Conservation (phyloP, 1,140 invertebrate species). For the Drosophila pachea region DNA sequence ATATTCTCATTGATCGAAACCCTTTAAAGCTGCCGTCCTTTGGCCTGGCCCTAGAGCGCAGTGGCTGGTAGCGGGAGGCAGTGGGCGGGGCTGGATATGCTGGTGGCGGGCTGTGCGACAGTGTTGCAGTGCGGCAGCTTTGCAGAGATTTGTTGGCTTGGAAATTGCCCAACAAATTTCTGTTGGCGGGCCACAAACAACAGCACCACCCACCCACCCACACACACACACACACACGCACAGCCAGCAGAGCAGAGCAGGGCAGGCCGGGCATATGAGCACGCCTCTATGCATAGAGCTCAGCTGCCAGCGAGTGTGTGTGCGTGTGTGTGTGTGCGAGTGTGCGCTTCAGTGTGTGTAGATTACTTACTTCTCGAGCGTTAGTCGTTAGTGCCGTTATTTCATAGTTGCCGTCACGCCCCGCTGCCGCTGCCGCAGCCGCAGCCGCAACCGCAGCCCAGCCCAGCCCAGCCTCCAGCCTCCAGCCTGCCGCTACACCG, state of each 20-base stretch:
- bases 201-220: conserved; percentile 42
- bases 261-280: conserved; percentile 49
- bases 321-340: conserved; percentile 20
- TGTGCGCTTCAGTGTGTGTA: conserved; percentile 49
- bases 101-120: neutral
- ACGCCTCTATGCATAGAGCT: conserved; percentile 63
- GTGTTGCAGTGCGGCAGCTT: conserved; percentile 53
- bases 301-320: conserved; percentile 12
- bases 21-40: too few relatives aligned
- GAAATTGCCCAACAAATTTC: conserved; percentile 77
- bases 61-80: neutral
- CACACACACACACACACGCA: conserved; percentile 32
- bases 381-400: conserved; percentile 75
- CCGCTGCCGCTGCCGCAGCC: conserved; percentile 39
- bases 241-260: neutral
- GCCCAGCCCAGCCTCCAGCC: neutral
- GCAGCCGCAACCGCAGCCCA: neutral
- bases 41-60: neutral
- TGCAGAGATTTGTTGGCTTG: conserved; percentile 76
- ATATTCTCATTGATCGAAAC: too few relatives aligned
- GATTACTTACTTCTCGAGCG: conserved; percentile 75
- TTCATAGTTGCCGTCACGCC: conserved; percentile 72
- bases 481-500: neutral
- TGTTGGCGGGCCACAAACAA: conserved; percentile 72
- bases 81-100: neutral